Evolutionary conservation across 2,888 invertebrate genomes (phyloP).

Genomic region (Perdita meconis): DNA sequence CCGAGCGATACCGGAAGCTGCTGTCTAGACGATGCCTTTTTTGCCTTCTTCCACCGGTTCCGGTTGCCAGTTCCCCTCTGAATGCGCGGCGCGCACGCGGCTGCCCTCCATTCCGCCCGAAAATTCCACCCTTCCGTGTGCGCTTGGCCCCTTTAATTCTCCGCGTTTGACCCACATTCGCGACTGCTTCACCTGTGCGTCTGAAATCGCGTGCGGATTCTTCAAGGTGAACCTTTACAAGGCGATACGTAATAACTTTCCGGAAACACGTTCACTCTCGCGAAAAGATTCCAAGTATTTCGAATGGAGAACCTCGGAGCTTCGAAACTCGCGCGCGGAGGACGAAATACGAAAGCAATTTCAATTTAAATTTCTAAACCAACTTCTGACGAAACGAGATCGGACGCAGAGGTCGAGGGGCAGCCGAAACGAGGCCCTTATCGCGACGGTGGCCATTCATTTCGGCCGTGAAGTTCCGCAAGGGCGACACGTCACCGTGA

Average conservation of each 20-base stretch:
- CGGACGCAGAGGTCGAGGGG: not conserved
- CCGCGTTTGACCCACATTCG: not conserved
- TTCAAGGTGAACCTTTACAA: not conserved
- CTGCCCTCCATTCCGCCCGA: not conserved
- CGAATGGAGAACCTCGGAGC: too few relatives aligned
- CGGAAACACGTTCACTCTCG: too few relatives aligned
- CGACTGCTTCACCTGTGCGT: not conserved
- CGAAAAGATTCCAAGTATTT: too few relatives aligned
- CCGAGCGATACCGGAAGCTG: slow-evolving; percentile 76
- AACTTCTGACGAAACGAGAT: not conserved
- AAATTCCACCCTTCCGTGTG: not conserved
- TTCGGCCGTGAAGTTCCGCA: not conserved
- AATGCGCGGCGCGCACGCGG: not conserved
- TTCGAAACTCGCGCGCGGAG: too few relatives aligned
- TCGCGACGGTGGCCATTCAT: slow-evolving; percentile 5
- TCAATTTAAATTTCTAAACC: too few relatives aligned
- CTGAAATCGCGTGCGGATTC: not conserved
- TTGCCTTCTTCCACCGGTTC: slow-evolving; percentile 30
- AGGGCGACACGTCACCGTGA: slow-evolving; percentile 8
- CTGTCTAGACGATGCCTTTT: slow-evolving; percentile 80
- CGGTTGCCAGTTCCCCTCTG: slow-evolving; percentile 22
- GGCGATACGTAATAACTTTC: too few relatives aligned
- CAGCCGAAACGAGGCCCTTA: not conserved
- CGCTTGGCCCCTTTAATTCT: not conserved
- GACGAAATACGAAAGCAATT: too few relatives aligned